Evolutionary conservation across 1,140 invertebrate genomes (phyloP), one percentile per base, ranked within the genome.

Genomic region (Eriosoma lanigerum): DNA sequence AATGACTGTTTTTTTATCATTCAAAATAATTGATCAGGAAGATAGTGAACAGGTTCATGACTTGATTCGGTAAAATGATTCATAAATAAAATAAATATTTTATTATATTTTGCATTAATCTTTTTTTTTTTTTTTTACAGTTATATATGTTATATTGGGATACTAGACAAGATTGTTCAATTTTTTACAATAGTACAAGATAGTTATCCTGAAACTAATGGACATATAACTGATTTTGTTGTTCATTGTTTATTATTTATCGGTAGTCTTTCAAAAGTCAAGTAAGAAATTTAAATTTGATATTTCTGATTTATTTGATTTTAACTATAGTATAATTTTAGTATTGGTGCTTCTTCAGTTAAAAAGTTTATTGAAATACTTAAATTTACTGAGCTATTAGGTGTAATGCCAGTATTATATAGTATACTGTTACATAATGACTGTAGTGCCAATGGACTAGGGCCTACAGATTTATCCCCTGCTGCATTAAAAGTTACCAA

Each of bases 181-280:
- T 78, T 78, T 78, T 78, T 78, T 12, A 78, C 56, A 19, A 48
- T 62, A 46, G 24, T 62, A 26, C 38, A 56, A 78, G 75, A 78
- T 60, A 60, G 75, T 78, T 78, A 78, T 38, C 75, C 38, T 26
- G 75, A 78, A 78, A 78, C 56, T n/a, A 78, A 78, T 78, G 75
- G 32, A 26, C n/a, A 78, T n/a, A 38, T 78, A 9, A 58, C 75
- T 26, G 56, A 78, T 46, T 78, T 78, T 62, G 56, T 78, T 4
- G 26, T 78, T 46, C 38, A 78, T 60, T 78, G 56, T 48, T 78
- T 78, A 60, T 60, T 29, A 1, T 78, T 78, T 78, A 78, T 78
- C 9, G 38, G 56, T n/a, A 62, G 75, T n/a, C 75, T 78, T 10
- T 60, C 75, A n/a, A 19, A 78, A 78, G 26, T 48, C 29, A 78